Evolutionary conservation across 2,797 vertebrate genomes (phyloP), one percentile per base, ranked within the genome.

Genomic region (Fistularia tabacaria): DNA sequence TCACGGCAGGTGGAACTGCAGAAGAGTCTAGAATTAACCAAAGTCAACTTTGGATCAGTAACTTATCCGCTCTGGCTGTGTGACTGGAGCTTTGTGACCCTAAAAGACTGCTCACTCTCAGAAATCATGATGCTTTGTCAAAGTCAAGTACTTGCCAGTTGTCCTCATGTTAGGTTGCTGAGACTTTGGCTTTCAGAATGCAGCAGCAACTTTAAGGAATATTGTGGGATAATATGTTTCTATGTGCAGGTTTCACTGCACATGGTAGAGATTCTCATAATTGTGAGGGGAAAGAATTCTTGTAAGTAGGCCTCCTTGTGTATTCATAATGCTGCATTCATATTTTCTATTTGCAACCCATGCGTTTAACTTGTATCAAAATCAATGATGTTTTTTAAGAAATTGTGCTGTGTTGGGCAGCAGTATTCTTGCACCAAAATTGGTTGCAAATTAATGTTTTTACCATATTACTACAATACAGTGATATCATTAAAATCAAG

Each of bases 1-100:
- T 50, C 57, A 14, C 43, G 41, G 68, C 57, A 60, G 51, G 63
- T 60, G 52, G 38, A 59, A 52, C 54, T 66, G 49, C 57, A 46
- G 50, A 3, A 52, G 57, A 42, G 46, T 63, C 6, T 1, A 64
- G 36, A 38, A 53, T 69, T 59, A 71, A 54, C 57, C 52, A 9
- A 9, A 37, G 46, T 40, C 49, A 59, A n/a, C 36, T 57, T 37
- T 58, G 13, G 36, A 59, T 48, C 39, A 36, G 40, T 50, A 13
- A 46, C 49, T 59, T 59, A 75, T 68, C 64, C 49, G 66, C 59
- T 69, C 51, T 46, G 13, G 15, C n/a, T 58, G 62, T 1, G 0
- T 53, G 64, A 64, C 40, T 15, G 54, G 42, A 56, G 56, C 52
- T 49, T 13, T 48, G 56, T 52, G 15, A 51, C 44, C 40, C 36